Evolutionary conservation across 1,140 invertebrate species (phyloP).

Genomic region (Lethrus apterus): DNA sequence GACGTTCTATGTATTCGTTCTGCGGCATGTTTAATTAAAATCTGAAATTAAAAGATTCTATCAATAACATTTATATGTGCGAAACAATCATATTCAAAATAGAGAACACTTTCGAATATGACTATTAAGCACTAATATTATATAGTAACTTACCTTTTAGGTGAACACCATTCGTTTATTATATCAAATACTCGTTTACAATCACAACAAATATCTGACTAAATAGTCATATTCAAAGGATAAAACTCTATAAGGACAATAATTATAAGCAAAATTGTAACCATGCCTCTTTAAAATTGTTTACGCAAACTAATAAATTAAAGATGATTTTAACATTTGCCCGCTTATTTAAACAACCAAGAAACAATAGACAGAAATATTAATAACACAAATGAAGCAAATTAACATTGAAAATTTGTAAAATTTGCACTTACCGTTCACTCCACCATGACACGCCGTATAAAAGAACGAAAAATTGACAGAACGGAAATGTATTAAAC

Average conservation of each 20-base stretch:
- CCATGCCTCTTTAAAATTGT: neutral
- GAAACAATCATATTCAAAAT: slow-evolving; percentile 30
- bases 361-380: slow-evolving; percentile 4
- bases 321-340: neutral
- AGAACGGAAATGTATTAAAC: slow-evolving; percentile 5
- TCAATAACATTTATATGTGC: slow-evolving; percentile 18
- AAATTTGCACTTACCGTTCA: slow-evolving; percentile 28
- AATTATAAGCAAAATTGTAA: slow-evolving; percentile 1
- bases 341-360: slow-evolving; percentile 5
- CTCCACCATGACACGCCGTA: slow-evolving; percentile 34
- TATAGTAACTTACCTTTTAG: slow-evolving; percentile 26
- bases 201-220: too few species aligned
- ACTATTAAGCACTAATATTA: slow-evolving; percentile 26
- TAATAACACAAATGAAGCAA: slow-evolving; percentile 7
- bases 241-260: slow-evolving; percentile 9
- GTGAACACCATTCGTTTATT: too few species aligned
- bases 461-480: slow-evolving; percentile 24
- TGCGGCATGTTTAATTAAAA: slow-evolving; percentile 78
- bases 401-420: slow-evolving; percentile 14
- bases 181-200: too few species aligned
- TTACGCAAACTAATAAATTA: neutral
- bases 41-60: neutral
- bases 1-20: slow-evolving; percentile 99
- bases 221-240: slow-evolving; percentile 33
- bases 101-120: slow-evolving; percentile 32